Percentiles rank a stretch among this genome's conserved stretches.
phyloP scores from a whole-genome alignment of 2,888 invertebrate species.

The Calameuta pallipes region DNA sequence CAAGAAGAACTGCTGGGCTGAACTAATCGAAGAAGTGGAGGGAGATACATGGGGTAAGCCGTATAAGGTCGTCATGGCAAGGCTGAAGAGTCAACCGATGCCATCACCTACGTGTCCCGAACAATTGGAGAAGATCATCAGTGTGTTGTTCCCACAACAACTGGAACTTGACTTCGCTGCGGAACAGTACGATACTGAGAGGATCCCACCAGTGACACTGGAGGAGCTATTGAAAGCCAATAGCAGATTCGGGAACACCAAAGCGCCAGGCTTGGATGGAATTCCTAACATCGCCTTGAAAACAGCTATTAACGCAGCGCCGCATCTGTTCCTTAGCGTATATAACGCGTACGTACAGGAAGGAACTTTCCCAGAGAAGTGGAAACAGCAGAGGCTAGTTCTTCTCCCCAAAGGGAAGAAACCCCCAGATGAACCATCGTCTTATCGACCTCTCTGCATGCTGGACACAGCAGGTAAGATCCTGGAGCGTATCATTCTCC shows the following conservation, averaged over 20 bases:
- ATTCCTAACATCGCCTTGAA: conserved; percentile 33
- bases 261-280: conserved; percentile 32
- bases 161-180: no score
- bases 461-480: conserved; percentile 8
- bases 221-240: no score
- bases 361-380: conserved; percentile 28
- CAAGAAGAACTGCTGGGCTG: no score
- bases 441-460: conserved; percentile 21
- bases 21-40: no score
- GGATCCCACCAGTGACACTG: no score
- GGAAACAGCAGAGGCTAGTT: conserved; percentile 20
- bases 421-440: neutral
- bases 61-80: no score
- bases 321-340: conserved; percentile 28
- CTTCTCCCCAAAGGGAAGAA: neutral
- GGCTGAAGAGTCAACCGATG: no score
- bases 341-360: conserved; percentile 22
- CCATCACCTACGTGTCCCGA: no score
- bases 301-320: conserved; percentile 21
- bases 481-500: neutral
- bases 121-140: no score
- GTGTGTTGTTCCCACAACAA: no score
- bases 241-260: neutral
- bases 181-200: no score
- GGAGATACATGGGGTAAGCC: no score